phyloP scores from a whole-genome alignment of 2,888 invertebrate genomes.

The Amiota communis region DNA sequence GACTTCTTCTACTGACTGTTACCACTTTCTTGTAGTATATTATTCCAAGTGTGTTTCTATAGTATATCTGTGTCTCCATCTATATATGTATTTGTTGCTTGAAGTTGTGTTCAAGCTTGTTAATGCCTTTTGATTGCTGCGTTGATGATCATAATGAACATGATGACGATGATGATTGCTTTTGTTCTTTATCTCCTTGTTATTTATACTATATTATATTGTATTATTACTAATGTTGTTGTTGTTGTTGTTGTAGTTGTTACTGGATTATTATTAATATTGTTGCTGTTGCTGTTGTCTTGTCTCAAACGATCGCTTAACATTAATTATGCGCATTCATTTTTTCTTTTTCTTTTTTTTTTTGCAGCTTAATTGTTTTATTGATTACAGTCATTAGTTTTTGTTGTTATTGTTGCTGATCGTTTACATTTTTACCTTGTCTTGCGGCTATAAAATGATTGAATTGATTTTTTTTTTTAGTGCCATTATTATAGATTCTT shows the following conservation, averaged over 20 bases:
- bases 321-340: background rate
- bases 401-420: constrained; percentile 17
- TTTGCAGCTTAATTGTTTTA: constrained; percentile 22
- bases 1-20: too few species aligned
- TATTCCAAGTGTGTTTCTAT: background rate
- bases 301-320: background rate
- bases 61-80: too few species aligned
- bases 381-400: constrained; percentile 8
- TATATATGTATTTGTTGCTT: background rate
- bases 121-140: constrained; percentile 62
- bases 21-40: too few species aligned
- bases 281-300: constrained; percentile 30
- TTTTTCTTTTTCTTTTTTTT: constrained; percentile 1
- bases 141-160: constrained; percentile 53
- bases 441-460: too few species aligned
- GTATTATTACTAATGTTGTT: constrained; percentile 28
- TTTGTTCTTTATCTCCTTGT: constrained; percentile 34
- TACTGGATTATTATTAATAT: background rate
- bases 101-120: constrained; percentile 53
- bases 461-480: too few species aligned
- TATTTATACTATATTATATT: too few species aligned
- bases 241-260: constrained; percentile 19
- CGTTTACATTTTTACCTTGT: too few species aligned
- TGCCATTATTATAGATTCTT: too few species aligned
- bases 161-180: constrained; percentile 28